Base-by-base conservation (phyloP, 1,140 invertebrate species). In the Calosoma granatense region DNA sequence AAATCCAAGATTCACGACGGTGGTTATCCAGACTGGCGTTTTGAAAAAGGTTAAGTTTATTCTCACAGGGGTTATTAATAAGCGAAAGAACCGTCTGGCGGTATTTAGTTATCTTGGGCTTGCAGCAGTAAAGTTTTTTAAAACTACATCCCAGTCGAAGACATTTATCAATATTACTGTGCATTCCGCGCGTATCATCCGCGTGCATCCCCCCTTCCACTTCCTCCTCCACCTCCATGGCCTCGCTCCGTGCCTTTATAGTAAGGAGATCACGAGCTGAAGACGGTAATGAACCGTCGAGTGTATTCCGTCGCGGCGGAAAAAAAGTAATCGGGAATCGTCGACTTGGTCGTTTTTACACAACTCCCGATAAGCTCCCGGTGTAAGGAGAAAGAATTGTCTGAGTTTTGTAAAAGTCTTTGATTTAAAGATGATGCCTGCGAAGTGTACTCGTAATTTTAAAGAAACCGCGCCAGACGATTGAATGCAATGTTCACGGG, bases 11-110 rank as follows among this genome's bases (percentile, higher is more conserved):
- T n/a, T n/a, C n/a, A n/a, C n/a, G n/a, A n/a, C n/a, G n/a, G n/a
- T n/a, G n/a, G n/a, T n/a, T n/a, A n/a, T n/a, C n/a, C n/a, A n/a
- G n/a, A n/a, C n/a, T n/a, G n/a, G n/a, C n/a, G n/a, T n/a, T n/a
- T n/a, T n/a, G 51, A 41, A 22, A 22, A 58, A 58, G 57, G 57
- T 58, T 58, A 58, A 58, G 53, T 58, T 55, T 58, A 54, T 53
- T 53, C 57, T 54, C 57, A 22, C 19, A 58, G 57, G 57, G 43
- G 57, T 41, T 53, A 56, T 60, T 58, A 52, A 56, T 60, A 53
- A 30, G 20, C 51, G 20, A 6, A 53, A 20, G 51, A 15, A 12
- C 11, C 19, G 19, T 53, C 20, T 9, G 17, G 51, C 21, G 20
- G 51, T 53, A 53, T 53, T 53, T 53, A 53, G 20, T 53, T 53